Conservation (phyloP, 2,797 vertebrate species). For the Anas bahamensis region DNA sequence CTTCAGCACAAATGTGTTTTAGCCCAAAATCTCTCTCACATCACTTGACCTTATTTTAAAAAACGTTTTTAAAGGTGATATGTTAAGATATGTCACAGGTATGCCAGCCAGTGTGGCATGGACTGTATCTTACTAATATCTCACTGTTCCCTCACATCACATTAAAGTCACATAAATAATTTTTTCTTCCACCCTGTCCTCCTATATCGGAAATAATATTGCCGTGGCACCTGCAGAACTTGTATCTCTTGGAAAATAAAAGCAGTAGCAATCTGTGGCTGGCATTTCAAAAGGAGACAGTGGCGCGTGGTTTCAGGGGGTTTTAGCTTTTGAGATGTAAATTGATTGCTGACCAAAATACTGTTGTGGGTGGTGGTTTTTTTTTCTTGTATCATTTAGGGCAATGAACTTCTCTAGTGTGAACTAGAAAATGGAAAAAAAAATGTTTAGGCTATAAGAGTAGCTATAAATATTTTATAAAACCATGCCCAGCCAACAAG, state of each 20-base stretch:
- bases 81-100: neutral
- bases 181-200: neutral
- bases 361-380: neutral
- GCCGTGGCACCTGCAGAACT: neutral
- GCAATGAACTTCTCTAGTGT: neutral
- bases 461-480: constrained; percentile 42
- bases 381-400: neutral
- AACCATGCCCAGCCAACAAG: neutral
- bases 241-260: neutral
- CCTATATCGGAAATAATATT: neutral
- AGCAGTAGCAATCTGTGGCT: neutral
- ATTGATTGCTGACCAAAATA: neutral
- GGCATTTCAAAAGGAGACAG: neutral
- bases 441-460: neutral
- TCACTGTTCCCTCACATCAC: neutral
- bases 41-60: neutral
- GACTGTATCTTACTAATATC: neutral
- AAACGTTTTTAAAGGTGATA: neutral
- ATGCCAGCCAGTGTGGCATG: neutral
- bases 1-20: neutral
- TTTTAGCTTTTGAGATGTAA: neutral
- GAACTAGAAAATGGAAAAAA: neutral
- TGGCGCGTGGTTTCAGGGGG: neutral
- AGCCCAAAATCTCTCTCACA: neutral
- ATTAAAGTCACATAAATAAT: neutral